Conservation (phyloP, 2,113 vertebrate genomes). For the Elaphurus davidianus region DNA sequence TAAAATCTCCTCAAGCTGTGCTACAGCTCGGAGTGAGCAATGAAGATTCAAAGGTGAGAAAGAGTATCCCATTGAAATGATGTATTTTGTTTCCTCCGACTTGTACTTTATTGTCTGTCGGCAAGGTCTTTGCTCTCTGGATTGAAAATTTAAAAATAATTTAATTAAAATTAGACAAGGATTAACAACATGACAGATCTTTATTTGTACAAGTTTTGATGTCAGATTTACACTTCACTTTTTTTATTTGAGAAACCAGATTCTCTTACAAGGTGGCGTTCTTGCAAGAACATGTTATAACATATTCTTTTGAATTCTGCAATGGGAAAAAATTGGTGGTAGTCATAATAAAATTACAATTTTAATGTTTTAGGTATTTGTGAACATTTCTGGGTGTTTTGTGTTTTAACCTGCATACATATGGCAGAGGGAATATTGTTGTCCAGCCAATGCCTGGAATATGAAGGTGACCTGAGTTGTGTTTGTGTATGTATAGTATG, state of each 20-base stretch:
- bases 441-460: background rate
- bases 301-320: slow-evolving; percentile 18
- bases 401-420: background rate
- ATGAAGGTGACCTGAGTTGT: background rate
- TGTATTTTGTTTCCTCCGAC: background rate
- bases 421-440: background rate
- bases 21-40: slow-evolving; percentile 90
- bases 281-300: background rate
- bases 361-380: slow-evolving; percentile 1
- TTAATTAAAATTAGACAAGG: background rate
- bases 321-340: background rate
- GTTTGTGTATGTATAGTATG: background rate
- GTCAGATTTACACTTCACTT: background rate
- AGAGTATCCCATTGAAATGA: background rate
- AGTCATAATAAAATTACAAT: background rate
- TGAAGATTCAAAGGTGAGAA: slow-evolving; percentile 92
- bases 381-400: background rate
- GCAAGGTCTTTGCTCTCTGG: background rate
- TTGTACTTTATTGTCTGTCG: background rate
- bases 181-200: background rate
- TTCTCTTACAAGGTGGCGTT: slow-evolving; percentile 8
- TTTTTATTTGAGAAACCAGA: background rate
- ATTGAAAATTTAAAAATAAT: background rate
- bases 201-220: background rate
- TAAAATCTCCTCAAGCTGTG: slow-evolving; percentile 91